These are phyloP conservation scores for Diacarnus erythraeanus DNA, from an alignment of 37 sponge, comb jelly and placozoan genomes.

Conservation along the genomic window DNA sequence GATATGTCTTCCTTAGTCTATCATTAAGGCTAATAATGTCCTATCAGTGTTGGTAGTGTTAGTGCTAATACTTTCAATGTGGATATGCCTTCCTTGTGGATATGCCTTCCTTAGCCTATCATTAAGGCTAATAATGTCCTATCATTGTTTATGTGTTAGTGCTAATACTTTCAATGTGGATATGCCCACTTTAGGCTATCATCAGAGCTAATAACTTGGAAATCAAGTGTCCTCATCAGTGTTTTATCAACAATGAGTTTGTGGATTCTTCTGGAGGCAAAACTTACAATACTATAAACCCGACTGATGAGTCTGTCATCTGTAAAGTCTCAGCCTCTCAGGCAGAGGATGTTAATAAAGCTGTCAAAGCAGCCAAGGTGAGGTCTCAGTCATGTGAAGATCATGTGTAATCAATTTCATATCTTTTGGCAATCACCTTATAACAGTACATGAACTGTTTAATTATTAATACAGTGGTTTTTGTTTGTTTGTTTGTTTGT, in stretches of 20 bases:
- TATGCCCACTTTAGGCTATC: constrained; percentile 16
- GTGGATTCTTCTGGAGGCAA: constrained; percentile 67
- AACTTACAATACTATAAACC: constrained; percentile 79
- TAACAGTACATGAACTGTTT: no score
- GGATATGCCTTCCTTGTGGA: background rate
- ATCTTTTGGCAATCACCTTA: no score
- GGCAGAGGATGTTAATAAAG: constrained; percentile 79
- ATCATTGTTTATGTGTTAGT: no score
- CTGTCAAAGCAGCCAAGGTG: constrained; percentile 86
- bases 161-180: background rate
- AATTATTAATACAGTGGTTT: no score
- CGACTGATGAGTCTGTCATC: constrained; percentile 74
- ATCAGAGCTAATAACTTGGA: constrained; percentile 75
- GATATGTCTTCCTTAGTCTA: no score
- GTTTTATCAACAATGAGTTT: constrained; percentile 90
- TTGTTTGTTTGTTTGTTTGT: no score
- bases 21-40: no score
- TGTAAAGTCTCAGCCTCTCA: constrained; percentile 60
- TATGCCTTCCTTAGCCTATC: background rate
- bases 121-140: background rate
- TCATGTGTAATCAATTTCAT: no score
- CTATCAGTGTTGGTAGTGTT: no score
- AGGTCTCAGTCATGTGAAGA: no score
- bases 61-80: background rate
- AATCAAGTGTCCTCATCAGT: constrained; percentile 78